Evolutionary conservation across 2,797 vertebrate species (phyloP).

Genomic region (Anisognathus igniventris): DNA sequence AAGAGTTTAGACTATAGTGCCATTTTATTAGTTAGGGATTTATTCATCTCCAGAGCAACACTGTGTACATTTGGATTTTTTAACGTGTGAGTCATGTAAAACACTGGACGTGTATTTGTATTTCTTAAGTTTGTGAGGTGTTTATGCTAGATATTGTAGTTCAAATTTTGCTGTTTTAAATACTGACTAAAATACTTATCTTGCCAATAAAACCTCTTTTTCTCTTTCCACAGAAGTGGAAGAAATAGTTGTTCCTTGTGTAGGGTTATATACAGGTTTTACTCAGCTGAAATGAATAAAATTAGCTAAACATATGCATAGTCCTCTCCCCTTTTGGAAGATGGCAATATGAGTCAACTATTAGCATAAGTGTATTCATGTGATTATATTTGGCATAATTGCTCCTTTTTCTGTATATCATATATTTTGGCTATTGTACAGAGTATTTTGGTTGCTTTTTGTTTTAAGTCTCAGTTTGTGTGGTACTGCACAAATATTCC

Average conservation of each 20-base stretch:
- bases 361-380: neutral
- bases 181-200: neutral
- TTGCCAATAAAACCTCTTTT: neutral
- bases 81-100: neutral
- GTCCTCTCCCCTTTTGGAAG: neutral
- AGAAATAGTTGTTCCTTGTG: neutral
- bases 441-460: neutral
- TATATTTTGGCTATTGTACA: neutral
- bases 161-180: neutral
- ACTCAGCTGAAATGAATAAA: neutral
- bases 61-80: accelerated
- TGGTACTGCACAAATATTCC: neutral
- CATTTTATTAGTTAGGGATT: neutral
- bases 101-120: neutral
- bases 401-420: neutral
- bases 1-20: neutral
- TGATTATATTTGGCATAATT: neutral
- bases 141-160: neutral
- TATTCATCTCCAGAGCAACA: neutral
- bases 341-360: neutral
- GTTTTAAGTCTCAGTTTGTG: neutral
- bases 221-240: neutral
- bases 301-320: neutral
- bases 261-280: neutral
- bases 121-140: neutral